Conservation (phyloP, 30 jellyfish, hydroid and myxozoan genomes). For the Hydra vulgaris region DNA sequence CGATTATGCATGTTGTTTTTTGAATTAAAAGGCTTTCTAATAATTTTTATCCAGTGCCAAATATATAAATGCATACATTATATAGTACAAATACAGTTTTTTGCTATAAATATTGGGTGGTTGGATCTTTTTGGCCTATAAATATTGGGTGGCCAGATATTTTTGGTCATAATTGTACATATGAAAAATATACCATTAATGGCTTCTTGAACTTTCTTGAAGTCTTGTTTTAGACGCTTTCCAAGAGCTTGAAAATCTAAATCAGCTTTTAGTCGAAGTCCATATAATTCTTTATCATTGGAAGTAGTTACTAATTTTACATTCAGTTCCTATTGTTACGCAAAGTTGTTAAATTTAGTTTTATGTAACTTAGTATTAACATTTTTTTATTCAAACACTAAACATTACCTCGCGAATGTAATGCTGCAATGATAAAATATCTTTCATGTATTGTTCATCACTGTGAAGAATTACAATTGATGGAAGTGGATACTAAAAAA, state of each 20-base stretch:
- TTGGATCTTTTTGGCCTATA: too few relatives aligned
- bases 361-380: not conserved
- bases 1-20: too few relatives aligned
- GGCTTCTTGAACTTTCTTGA: conserved; percentile 79
- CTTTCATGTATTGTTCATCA: conserved; percentile 51
- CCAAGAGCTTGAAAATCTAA: conserved; percentile 85
- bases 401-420: conserved; percentile 58
- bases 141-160: too few relatives aligned
- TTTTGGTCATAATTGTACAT: too few relatives aligned
- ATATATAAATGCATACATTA: too few relatives aligned
- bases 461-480: conserved; percentile 66
- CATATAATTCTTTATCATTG: conserved; percentile 73
- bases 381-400: not conserved
- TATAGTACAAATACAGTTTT: too few relatives aligned
- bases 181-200: conserved; percentile 57
- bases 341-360: not conserved
- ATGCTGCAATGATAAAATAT: conserved; percentile 40
- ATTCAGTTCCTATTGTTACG: conserved; percentile 56
- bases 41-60: too few relatives aligned
- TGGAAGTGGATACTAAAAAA: conserved; percentile 76
- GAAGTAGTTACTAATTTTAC: conserved; percentile 65
- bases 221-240: conserved; percentile 67
- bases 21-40: too few relatives aligned
- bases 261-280: conserved; percentile 76
- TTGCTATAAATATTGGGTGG: too few relatives aligned